Percentiles rank a stretch among this genome's conserved stretches.
These are phyloP conservation scores for Scaptomyza reducta DNA, from an alignment of 2,888 invertebrate species.

Conservation along the genomic window DNA sequence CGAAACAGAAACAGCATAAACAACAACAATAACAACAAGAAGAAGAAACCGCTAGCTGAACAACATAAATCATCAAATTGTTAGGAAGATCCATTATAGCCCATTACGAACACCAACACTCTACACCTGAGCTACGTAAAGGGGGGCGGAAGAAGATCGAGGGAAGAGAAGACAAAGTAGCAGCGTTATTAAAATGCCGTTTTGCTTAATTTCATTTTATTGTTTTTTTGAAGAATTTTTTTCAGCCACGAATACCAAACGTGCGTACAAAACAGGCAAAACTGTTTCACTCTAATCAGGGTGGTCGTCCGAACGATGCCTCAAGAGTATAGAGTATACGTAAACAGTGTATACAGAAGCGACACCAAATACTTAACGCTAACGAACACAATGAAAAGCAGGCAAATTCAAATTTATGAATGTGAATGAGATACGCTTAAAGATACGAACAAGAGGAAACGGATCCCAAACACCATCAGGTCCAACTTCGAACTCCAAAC, in stretches of 20 bases:
- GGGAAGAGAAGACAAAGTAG: constrained; percentile 7
- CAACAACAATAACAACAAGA: constrained; percentile 24
- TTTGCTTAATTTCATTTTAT: constrained; percentile 81
- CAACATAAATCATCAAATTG: constrained; percentile 81
- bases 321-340: neutral
- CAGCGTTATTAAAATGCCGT: constrained; percentile 80
- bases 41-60: constrained; percentile 73
- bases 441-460: constrained; percentile 53
- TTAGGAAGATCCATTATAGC: constrained; percentile 81
- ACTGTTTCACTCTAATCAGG: constrained; percentile 57
- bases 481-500: constrained; percentile 4
- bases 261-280: constrained; percentile 21
- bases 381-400: constrained; percentile 49
- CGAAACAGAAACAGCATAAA: constrained; percentile 28
- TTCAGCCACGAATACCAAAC: constrained; percentile 71
- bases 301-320: constrained; percentile 51
- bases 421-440: constrained; percentile 76
- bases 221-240: constrained; percentile 77
- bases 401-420: constrained; percentile 80
- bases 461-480: constrained; percentile 22
- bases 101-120: constrained; percentile 74
- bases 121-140: constrained; percentile 53
- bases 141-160: neutral
- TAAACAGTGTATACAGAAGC: constrained; percentile 5
- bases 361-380: constrained; percentile 55